Percentiles rank a stretch among this genome's conserved stretches.
These are phyloP conservation scores for Daphoenositta chrysoptera DNA, from an alignment of 2,113 vertebrate genomes.

Conservation along the genomic window DNA sequence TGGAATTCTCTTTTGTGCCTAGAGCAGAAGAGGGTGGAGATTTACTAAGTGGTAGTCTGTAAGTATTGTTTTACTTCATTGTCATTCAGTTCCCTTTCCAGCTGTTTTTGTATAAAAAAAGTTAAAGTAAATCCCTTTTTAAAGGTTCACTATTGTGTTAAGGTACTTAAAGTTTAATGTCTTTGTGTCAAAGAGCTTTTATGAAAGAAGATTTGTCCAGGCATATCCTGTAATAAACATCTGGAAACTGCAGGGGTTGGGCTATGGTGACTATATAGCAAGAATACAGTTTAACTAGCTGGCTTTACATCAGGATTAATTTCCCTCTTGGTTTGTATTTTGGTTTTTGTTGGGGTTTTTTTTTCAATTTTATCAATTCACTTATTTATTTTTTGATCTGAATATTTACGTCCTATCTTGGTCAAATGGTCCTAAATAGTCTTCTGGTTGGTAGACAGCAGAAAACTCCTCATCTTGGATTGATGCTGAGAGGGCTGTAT, in stretches of 20 bases:
- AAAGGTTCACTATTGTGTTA: conserved; percentile 15
- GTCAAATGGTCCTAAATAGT: not conserved
- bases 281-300: not conserved
- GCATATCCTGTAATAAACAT: conserved; percentile 48
- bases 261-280: not conserved
- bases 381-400: not conserved
- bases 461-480: not conserved
- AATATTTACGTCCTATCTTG: not conserved
- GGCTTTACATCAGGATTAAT: not conserved
- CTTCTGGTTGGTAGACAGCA: not conserved
- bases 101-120: conserved; percentile 18
- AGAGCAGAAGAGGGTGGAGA: not conserved
- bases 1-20: not conserved
- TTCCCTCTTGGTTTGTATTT: not conserved
- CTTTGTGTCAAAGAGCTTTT: conserved; percentile 18
- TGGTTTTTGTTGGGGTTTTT: not conserved
- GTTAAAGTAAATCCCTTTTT: not conserved
- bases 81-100: conserved; percentile 7
- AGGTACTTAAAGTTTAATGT: conserved; percentile 34
- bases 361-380: not conserved
- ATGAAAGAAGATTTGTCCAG: conserved; percentile 38
- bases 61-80: conserved; percentile 38
- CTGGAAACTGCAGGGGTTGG: conserved; percentile 25
- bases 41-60: not conserved
- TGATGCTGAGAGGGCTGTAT: not conserved